Percentiles rank a stretch among this genome's conserved stretches.
These are phyloP conservation scores for Drosophila limbata DNA, from an alignment of 2,888 invertebrate species.

Conservation along the genomic window DNA sequence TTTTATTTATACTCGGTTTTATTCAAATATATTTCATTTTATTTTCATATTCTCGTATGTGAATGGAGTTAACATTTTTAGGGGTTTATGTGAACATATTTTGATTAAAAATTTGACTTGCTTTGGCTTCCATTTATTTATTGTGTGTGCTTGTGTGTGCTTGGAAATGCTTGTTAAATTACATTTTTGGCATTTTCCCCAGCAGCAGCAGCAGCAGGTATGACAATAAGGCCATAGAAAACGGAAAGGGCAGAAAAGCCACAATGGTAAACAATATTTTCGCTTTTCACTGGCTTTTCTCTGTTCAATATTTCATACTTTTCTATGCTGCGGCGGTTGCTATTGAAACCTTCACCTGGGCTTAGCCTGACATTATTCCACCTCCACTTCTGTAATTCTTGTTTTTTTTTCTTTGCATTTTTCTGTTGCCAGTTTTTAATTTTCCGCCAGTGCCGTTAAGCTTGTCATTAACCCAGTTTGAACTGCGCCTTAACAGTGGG, in stretches of 20 bases:
- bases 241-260: constrained; percentile 23
- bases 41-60: constrained; percentile 3
- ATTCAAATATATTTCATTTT: neutral
- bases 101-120: constrained; percentile 69
- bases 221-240: constrained; percentile 34
- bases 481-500: constrained; percentile 44
- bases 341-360: constrained; percentile 58
- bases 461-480: constrained; percentile 80
- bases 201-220: constrained; percentile 1
- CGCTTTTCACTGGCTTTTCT: constrained; percentile 38
- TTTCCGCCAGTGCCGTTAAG: constrained; percentile 74
- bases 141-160: constrained; percentile 11
- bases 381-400: constrained; percentile 6
- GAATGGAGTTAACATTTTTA: constrained; percentile 39
- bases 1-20: neutral
- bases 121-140: constrained; percentile 57
- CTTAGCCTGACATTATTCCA: constrained; percentile 43
- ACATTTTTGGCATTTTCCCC: constrained; percentile 50
- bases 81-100: constrained; percentile 40
- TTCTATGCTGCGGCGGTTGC: constrained; percentile 40
- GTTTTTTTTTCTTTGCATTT: constrained; percentile 29
- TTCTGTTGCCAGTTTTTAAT: constrained; percentile 60
- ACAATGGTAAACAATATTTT: constrained; percentile 56
- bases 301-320: constrained; percentile 64
- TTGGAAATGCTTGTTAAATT: constrained; percentile 61